These are phyloP conservation scores for Chrysopilus asiliformis DNA, from an alignment of 2,888 invertebrate species.

Conservation along the genomic window DNA sequence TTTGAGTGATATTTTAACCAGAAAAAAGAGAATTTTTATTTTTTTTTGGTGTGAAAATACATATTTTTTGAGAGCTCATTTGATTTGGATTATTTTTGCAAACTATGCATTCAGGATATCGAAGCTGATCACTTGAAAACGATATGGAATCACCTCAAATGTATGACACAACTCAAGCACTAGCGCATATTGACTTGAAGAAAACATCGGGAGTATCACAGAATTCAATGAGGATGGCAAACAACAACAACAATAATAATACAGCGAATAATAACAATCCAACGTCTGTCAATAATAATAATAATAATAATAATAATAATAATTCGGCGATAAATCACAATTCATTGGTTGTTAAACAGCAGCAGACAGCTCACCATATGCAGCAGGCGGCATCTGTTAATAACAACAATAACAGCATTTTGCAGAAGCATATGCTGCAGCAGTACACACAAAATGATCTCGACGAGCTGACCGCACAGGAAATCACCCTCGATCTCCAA, in stretches of 20 bases:
- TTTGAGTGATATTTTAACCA: too few species aligned
- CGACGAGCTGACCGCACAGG: constrained; percentile 81
- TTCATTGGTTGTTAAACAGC: constrained; percentile 27
- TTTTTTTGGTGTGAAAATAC: too few species aligned
- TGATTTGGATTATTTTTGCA: too few species aligned
- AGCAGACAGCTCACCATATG: constrained; percentile 35
- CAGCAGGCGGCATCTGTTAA: constrained; percentile 27
- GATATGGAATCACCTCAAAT: constrained; percentile 39
- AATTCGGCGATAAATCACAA: constrained; percentile 20
- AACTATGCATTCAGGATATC: constrained; percentile 6
- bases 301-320: constrained; percentile 12
- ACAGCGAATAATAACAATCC: constrained; percentile 18
- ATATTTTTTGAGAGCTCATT: too few species aligned
- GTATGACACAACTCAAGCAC: constrained; percentile 37
- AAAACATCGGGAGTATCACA: constrained; percentile 25
- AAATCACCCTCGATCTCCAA: constrained; percentile 83
- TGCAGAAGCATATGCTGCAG: constrained; percentile 48
- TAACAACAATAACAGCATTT: constrained; percentile 35
- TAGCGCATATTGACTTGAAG: constrained; percentile 35
- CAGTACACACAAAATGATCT: constrained; percentile 69
- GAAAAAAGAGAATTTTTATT: too few species aligned
- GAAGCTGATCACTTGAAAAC: constrained; percentile 7
- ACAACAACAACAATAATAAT: constrained; percentile 20
- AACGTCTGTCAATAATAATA: constrained; percentile 14
- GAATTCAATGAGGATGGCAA: constrained; percentile 30